Conservation (phyloP, 2,113 vertebrate species). For the Nematolebias whitei region DNA sequence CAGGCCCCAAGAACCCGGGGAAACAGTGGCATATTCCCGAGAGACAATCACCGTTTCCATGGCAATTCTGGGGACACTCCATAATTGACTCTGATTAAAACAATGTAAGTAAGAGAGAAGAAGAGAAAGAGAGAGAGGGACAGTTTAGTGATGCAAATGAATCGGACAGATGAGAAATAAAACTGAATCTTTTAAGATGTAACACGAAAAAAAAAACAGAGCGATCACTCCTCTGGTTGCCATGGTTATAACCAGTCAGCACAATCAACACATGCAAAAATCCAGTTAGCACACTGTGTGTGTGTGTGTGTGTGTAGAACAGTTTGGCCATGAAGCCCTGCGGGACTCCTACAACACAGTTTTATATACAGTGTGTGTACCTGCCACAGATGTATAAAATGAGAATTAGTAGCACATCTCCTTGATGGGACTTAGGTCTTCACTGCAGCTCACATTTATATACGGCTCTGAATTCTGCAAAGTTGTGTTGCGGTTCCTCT, state of each 20-base stretch:
- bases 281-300: constrained; percentile 46
- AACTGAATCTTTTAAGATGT: constrained; percentile 17
- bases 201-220: constrained; percentile 25
- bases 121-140: constrained; percentile 13
- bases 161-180: constrained; percentile 47
- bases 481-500: too few relatives aligned
- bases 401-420: neutral
- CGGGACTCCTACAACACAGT: neutral
- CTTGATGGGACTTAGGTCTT: neutral
- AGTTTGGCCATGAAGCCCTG: neutral
- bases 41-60: constrained; percentile 98
- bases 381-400: neutral
- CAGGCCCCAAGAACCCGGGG: constrained; percentile 94
- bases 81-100: constrained; percentile 90
- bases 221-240: constrained; percentile 23
- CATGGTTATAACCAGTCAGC: constrained; percentile 52
- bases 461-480: too few relatives aligned
- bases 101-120: constrained; percentile 5
- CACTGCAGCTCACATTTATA: too few relatives aligned
- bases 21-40: constrained; percentile 99
- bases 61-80: constrained; percentile 98
- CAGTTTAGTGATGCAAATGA: constrained; percentile 36
- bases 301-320: neutral
- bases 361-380: neutral
- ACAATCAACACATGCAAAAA: constrained; percentile 54